phyloP scores from a whole-genome alignment of 92 coral and sea anemone genomes.

The Porites divaricata region DNA sequence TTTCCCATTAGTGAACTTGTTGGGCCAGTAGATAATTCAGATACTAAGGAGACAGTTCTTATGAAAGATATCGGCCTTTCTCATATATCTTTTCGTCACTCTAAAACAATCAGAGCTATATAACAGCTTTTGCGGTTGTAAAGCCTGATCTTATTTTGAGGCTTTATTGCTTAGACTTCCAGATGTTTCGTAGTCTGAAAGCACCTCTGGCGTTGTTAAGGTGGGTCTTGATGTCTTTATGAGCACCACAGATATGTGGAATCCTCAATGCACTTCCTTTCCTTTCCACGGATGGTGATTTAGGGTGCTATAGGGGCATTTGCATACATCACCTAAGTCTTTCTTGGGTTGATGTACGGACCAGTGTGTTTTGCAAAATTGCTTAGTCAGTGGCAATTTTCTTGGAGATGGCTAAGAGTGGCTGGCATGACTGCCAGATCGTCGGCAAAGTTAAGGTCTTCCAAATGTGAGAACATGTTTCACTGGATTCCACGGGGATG shows the following conservation, averaged over 20 bases:
- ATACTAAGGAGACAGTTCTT: neutral
- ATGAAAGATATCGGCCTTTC: neutral
- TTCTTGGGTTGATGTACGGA: constrained; percentile 25
- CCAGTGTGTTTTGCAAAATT: constrained; percentile 2
- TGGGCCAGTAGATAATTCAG: neutral
- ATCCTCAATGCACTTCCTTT: constrained; percentile 10
- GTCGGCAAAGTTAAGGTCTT: constrained; percentile 31
- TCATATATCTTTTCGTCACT: neutral
- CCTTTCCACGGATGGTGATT: neutral
- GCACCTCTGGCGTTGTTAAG: constrained; percentile 13
- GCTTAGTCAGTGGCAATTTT: constrained; percentile 23
- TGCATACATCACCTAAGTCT: constrained; percentile 3
- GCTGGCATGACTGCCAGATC: constrained; percentile 5
- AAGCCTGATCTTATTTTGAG: neutral
- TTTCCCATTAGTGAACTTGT: neutral
- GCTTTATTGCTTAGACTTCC: neutral
- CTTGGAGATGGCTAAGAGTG: constrained; percentile 17
- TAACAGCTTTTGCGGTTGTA: neutral
- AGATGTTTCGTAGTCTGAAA: neutral
- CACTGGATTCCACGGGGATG: constrained; percentile 24
- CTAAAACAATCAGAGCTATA: neutral
- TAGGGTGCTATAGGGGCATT: neutral
- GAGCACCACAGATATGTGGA: constrained; percentile 12
- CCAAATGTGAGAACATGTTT: constrained; percentile 11
- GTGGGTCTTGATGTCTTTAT: constrained; percentile 20